Evolutionary conservation across 1,140 invertebrate species (phyloP).

Genomic region (Drosophila biarmipes): DNA sequence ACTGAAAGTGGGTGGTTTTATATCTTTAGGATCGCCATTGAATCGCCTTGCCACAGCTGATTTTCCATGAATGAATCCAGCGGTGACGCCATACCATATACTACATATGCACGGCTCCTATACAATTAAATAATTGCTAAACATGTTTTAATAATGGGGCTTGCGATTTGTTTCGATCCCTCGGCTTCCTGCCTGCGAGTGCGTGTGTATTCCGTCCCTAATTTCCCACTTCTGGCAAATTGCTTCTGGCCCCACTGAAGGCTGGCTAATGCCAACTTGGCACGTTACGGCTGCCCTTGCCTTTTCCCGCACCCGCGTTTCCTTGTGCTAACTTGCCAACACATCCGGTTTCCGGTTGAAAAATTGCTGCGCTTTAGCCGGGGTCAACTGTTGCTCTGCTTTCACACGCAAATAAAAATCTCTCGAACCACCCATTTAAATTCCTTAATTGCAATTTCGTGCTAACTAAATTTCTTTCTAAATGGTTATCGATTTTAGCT

Average conservation of each 20-base stretch:
- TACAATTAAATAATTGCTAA: constrained; percentile 76
- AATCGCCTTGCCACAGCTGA: constrained; percentile 28
- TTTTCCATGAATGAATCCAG: constrained; percentile 65
- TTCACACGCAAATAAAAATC: not conserved
- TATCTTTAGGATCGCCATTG: constrained; percentile 2
- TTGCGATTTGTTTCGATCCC: constrained; percentile 39
- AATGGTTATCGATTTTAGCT: not conserved
- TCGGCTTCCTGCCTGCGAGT: not conserved
- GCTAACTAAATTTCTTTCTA: not conserved
- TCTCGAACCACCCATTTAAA: not conserved
- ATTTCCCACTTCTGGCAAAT: constrained; percentile 63
- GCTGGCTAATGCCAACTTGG: constrained; percentile 37
- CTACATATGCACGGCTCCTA: constrained; percentile 9
- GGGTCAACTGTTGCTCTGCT: constrained; percentile 74
- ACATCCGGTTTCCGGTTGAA: constrained; percentile 62
- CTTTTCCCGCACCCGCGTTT: not conserved
- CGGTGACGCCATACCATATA: constrained; percentile 55
- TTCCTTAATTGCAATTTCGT: no score
- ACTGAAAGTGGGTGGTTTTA: not conserved
- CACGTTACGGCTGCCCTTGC: constrained; percentile 48
- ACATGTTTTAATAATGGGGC: constrained; percentile 69
- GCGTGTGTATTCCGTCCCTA: constrained; percentile 25
- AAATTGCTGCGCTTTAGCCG: constrained; percentile 14
- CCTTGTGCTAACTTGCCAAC: constrained; percentile 51
- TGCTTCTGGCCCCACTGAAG: constrained; percentile 48